Evolutionary conservation across 2,797 vertebrate genomes (phyloP).

Genomic region (Hyperoplus lanceolatus): DNA sequence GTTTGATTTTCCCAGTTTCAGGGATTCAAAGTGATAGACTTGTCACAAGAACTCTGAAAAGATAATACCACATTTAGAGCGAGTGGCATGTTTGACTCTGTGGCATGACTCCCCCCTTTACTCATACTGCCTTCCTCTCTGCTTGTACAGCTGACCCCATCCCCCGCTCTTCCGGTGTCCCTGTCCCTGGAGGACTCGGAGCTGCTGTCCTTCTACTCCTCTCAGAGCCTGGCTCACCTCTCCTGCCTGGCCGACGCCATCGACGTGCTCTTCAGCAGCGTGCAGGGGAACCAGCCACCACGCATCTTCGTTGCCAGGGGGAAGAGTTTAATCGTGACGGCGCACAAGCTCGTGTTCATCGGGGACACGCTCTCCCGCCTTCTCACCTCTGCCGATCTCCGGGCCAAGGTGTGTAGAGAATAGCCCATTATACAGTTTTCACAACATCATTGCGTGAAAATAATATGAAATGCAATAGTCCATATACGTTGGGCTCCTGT

Average conservation of each 20-base stretch:
- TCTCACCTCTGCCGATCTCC: constrained; percentile 87
- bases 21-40: background rate
- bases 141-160: constrained; percentile 76
- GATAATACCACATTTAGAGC: background rate
- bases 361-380: constrained; percentile 93
- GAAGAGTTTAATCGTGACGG: constrained; percentile 92
- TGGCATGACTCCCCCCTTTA: background rate
- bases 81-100: background rate
- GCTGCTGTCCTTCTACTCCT: constrained; percentile 92
- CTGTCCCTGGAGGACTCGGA: constrained; percentile 89
- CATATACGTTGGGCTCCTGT: too few relatives aligned
- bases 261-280: constrained; percentile 89
- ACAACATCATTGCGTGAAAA: too few relatives aligned
- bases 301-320: constrained; percentile 90
- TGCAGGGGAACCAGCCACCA: constrained; percentile 90
- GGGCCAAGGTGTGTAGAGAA: constrained; percentile 81
- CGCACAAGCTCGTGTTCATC: constrained; percentile 94
- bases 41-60: background rate
- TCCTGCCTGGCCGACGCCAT: constrained; percentile 89
- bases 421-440: background rate
- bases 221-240: constrained; percentile 91
- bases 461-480: too few relatives aligned
- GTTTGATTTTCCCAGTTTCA: background rate
- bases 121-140: constrained; percentile 2
- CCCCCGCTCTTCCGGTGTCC: constrained; percentile 81